Evolutionary conservation across 2,113 vertebrate genomes (phyloP), one percentile per base, ranked within the genome.

Genomic region (Pangasianodon hypophthalmus): DNA sequence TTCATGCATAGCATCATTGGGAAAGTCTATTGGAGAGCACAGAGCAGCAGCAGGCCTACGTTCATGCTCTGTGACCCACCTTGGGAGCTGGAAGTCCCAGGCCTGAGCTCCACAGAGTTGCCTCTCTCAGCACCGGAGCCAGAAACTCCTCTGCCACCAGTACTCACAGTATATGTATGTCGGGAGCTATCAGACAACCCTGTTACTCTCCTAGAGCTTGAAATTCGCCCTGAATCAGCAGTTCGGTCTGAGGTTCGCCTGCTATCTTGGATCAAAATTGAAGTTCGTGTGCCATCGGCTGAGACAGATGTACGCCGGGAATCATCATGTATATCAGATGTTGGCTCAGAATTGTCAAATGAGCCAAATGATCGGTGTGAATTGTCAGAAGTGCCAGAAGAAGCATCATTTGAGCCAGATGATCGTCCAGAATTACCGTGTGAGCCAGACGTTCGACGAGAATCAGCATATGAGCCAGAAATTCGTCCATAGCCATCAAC

Each of bases 61-160:
- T 85, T 90, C 60, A 75, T 71, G 37, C 60, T 67, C 77, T 62
- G 52, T 1, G 52, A 94, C 94, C 91, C 93, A 95, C 95, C 95
- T 94, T 91, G 69, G 89, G 91, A 88, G 71, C 91, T 92, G 48
- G 64, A 88, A 75, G 75, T 73, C 71, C 82, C 87, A 0, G 91
- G 86, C 26, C 88, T 80, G 75, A 94, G 90, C 86, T 92, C 92
- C 85, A 87, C 90, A 88, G 81, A 90, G 56, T 91, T n/a, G 26
- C 90, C 83, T 32, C 86, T 91, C 69, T 93, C 92, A 60, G 87
- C 91, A 18, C 87, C 91, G 91, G 91, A 93, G 91, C 73, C 75
- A 46, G 69, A 69, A 52, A 69, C 58, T 16, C 46, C 60, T 67
- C 48, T 58, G 73, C 29, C 75, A 44, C 32, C 52, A 0, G 16